Evolutionary conservation across 2,888 invertebrate genomes (phyloP).

Genomic region (Corythucha ciliata): DNA sequence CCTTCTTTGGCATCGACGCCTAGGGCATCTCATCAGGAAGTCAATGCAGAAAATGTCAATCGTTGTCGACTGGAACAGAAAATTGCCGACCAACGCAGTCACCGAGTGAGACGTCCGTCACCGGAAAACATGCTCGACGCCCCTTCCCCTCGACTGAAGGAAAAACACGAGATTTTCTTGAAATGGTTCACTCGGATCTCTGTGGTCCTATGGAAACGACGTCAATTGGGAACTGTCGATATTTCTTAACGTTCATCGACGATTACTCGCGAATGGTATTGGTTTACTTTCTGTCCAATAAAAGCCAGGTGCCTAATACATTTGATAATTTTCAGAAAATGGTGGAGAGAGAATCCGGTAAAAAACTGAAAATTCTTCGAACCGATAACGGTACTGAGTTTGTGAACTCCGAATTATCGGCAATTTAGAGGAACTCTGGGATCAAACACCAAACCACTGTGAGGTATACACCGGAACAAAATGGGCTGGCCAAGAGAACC

Average conservation of each 20-base stretch:
- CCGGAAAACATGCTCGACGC: slow-evolving; percentile 2
- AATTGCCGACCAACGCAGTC: too few relatives aligned
- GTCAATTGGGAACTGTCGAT: not conserved
- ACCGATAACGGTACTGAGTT: slow-evolving; percentile 17
- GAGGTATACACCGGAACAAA: slow-evolving; percentile 26
- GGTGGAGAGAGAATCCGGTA: too few relatives aligned
- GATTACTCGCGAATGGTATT: slow-evolving; percentile 10
- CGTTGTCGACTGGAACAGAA: not conserved
- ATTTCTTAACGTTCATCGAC: slow-evolving; percentile 15
- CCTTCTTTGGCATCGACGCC: slow-evolving; percentile 6
- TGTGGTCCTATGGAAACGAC: slow-evolving; percentile 9
- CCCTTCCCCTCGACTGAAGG: not conserved
- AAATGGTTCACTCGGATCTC: slow-evolving; percentile 7
- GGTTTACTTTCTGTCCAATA: too few relatives aligned
- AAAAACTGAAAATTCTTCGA: slow-evolving; percentile 12
- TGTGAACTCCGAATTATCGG: not conserved
- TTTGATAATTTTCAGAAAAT: too few relatives aligned
- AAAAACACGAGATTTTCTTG: not conserved
- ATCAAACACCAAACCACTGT: slow-evolving; percentile 26
- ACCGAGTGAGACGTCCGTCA: slow-evolving; percentile 6
- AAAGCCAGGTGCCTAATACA: too few relatives aligned
- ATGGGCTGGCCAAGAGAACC: slow-evolving; percentile 27
- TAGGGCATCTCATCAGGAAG: slow-evolving; percentile 1
- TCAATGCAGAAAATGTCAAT: not conserved
- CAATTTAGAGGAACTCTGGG: slow-evolving; percentile 14